Evolutionary conservation across 2,888 invertebrate genomes (phyloP).

Genomic region (Phengaris alcon): DNA sequence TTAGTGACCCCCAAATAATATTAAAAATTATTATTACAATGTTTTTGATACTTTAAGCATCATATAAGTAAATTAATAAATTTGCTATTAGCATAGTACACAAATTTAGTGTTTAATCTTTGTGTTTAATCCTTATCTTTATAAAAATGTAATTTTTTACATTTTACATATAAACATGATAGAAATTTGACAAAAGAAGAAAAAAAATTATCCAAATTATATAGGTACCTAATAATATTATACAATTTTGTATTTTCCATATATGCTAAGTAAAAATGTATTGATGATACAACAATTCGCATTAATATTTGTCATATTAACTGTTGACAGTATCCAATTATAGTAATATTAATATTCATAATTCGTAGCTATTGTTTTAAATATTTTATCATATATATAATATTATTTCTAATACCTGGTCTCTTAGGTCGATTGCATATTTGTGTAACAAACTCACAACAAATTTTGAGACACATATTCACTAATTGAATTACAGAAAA

Average conservation of each 20-base stretch:
- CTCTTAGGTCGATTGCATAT: not conserved
- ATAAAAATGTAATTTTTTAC: not conserved
- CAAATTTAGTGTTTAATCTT: no score
- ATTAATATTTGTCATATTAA: not conserved
- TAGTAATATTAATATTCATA: not conserved
- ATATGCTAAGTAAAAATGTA: not conserved
- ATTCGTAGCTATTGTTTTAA: no score
- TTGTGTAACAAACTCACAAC: not conserved
- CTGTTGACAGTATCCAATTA: not conserved
- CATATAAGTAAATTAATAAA: not conserved
- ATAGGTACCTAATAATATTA: no score
- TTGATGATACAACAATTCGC: not conserved
- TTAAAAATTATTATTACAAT: not conserved
- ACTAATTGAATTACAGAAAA: not conserved
- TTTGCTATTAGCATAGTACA: not conserved
- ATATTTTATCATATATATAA: not conserved
- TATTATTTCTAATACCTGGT: not conserved
- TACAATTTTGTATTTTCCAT: no score
- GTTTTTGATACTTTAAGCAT: not conserved
- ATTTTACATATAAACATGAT: no score
- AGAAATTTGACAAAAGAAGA: no score
- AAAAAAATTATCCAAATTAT: no score
- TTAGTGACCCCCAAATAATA: not conserved
- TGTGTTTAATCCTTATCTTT: not conserved
- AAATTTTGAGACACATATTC: conserved; percentile 7